Base-by-base conservation (phyloP, 2,797 vertebrate genomes). In the Dendrocincla tyrannina region DNA sequence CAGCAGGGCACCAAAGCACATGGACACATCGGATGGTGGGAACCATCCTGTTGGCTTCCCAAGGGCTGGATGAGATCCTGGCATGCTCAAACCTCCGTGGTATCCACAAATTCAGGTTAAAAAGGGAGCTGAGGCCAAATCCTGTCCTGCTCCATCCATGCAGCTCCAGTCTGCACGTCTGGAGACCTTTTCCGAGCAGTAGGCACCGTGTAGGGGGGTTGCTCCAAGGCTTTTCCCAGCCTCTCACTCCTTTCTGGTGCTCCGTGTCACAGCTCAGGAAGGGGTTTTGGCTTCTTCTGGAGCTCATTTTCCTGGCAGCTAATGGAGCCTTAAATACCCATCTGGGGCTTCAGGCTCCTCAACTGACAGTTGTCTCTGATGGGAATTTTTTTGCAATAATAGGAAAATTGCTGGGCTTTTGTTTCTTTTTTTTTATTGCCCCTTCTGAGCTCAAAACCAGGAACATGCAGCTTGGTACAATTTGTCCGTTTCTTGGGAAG, bases 311-410 rank as follows among this genome's bases (percentile, higher is more conserved):
- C 88, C 93, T 84, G 85, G 76, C 83, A 92, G 83, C 83, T 96
- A 95, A 94, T 90, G 88, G 93, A 96, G 41, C 69, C 24, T 94
- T 91, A 93, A 96, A 93, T 52, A 60, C 85, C 76, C 95, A 75
- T 52, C 11, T 84, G 95, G 83, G 89, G 64, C 83, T 89, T 77
- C 27, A 22, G 39, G 59, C 75, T 80, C 59, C 85, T 91, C 91
- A 67, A 30, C 52, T 6, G 10, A 8, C 47, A 23, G 44, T 68
- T 3, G 17, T 55, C 37, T 78, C 90, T 53, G 79, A 93, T 49
- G 88, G 88, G 92, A 41, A 39, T 39, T 70, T 94, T 87, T 89
- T 88, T 80, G 64, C 64, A 89, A 44, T 83, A 70, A 88, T 55
- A 67, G 60, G 82, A 85, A 86, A 85, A 88, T 83, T 74, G 55